Percentiles rank a stretch among this genome's conserved stretches.
Conservation (phyloP, 2,113 vertebrate species). For the Tupaia tana region DNA sequence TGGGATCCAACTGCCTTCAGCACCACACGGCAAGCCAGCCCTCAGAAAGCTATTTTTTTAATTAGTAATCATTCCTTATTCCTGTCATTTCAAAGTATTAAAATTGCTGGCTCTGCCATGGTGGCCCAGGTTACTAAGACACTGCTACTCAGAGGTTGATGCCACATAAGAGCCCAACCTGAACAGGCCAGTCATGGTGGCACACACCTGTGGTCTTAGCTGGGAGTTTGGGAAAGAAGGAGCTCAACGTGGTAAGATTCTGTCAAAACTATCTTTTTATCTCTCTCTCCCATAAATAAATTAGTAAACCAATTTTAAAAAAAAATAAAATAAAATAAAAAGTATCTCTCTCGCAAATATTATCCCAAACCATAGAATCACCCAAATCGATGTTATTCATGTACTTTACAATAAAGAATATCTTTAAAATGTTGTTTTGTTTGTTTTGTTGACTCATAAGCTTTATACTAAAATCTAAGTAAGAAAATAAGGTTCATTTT, state of each 20-base stretch:
- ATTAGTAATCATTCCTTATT: background rate
- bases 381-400: background rate
- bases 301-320: too few species aligned
- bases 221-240: too few species aligned
- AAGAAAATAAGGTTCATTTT: conserved; percentile 23
- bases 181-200: too few species aligned
- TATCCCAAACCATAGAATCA: background rate
- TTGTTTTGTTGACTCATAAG: background rate
- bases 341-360: background rate
- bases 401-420: background rate
- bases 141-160: too few species aligned
- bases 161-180: too few species aligned
- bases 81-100: background rate
- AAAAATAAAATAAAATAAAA: background rate
- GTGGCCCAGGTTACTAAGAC: too few species aligned
- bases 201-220: too few species aligned
- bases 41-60: background rate
- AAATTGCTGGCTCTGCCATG: background rate
- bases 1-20: too few species aligned
- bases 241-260: too few species aligned
- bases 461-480: background rate
- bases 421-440: background rate
- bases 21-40: too few species aligned
- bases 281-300: too few species aligned
- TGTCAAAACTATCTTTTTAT: too few species aligned